These are phyloP conservation scores for Lytechinus pictus DNA, from an alignment of 35 echinoderm and acorn worm genomes.

Conservation along the genomic window DNA sequence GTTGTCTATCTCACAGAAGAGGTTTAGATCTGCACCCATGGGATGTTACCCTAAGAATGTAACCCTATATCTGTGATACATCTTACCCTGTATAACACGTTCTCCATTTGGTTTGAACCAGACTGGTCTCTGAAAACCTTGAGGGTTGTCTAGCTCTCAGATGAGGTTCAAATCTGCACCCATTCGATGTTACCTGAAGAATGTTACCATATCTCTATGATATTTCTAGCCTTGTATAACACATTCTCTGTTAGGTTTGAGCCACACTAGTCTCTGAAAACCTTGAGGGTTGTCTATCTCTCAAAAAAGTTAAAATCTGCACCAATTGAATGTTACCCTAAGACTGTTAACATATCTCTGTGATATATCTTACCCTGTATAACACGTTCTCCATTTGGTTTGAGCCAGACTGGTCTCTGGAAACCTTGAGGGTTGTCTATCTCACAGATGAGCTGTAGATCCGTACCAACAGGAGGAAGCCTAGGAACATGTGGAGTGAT, in stretches of 20 bases:
- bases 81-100: too few species aligned
- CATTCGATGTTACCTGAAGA: neutral
- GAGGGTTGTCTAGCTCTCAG: too few species aligned
- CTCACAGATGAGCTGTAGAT: slow-evolving; percentile 68
- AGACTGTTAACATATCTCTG: neutral
- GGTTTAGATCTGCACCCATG: slow-evolving; percentile 58
- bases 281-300: too few species aligned
- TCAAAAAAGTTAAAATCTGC: too few species aligned
- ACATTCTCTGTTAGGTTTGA: too few species aligned
- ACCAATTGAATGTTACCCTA: too few species aligned
- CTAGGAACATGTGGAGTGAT: slow-evolving; percentile 57
- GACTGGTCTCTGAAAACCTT: neutral
- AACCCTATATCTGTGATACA: too few species aligned
- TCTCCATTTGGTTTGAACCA: too few species aligned
- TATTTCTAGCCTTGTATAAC: neutral
- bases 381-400: slow-evolving; percentile 57
- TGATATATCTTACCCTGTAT: slow-evolving; percentile 39
- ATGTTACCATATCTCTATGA: neutral
- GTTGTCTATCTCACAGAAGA: slow-evolving; percentile 69
- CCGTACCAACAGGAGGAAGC: slow-evolving; percentile 68
- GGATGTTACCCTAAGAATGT: neutral
- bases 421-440: slow-evolving; percentile 60
- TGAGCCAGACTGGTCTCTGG: slow-evolving; percentile 70
- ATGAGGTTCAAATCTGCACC: too few species aligned
- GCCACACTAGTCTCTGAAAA: neutral